A percentile compares a stretch with the other conserved stretches of the same genome.
These are phyloP conservation scores for Tromatobia lineatoria DNA, from an alignment of 2,888 invertebrate species.

Conservation along the genomic window DNA sequence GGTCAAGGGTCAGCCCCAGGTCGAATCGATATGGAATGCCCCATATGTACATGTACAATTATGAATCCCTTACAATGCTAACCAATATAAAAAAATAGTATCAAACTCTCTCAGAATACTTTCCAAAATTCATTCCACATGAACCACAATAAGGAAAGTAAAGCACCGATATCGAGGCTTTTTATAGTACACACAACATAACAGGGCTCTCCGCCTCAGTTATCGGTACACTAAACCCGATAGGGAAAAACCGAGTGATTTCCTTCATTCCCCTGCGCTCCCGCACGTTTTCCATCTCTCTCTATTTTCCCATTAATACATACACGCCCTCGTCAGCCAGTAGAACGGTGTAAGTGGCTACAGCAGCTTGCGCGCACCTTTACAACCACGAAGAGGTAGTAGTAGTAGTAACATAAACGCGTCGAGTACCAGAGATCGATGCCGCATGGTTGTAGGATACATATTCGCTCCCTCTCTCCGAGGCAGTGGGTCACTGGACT, in stretches of 20 bases:
- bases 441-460: slow-evolving; percentile 53
- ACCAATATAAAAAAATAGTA: too few relatives aligned
- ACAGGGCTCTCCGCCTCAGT: neutral
- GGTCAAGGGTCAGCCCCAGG: too few relatives aligned
- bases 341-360: neutral
- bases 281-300: neutral
- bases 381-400: neutral
- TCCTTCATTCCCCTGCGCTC: neutral
- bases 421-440: slow-evolving; percentile 63
- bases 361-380: neutral
- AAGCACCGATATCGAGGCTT: neutral
- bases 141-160: neutral
- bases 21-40: too few relatives aligned
- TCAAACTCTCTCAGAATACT: too few relatives aligned
- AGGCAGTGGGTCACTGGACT: slow-evolving; percentile 69
- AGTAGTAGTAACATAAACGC: slow-evolving; percentile 55
- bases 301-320: slow-evolving; percentile 13
- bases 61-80: too few relatives aligned
- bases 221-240: neutral
- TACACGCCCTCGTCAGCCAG: neutral
- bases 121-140: neutral
- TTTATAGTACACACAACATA: neutral
- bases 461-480: slow-evolving; percentile 54
- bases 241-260: neutral
- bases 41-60: too few relatives aligned